A percentile compares a stretch with the other conserved stretches of the same genome.
phyloP scores from a whole-genome alignment of 2,113 vertebrate genomes.

The Cyrtonyx montezumae region DNA sequence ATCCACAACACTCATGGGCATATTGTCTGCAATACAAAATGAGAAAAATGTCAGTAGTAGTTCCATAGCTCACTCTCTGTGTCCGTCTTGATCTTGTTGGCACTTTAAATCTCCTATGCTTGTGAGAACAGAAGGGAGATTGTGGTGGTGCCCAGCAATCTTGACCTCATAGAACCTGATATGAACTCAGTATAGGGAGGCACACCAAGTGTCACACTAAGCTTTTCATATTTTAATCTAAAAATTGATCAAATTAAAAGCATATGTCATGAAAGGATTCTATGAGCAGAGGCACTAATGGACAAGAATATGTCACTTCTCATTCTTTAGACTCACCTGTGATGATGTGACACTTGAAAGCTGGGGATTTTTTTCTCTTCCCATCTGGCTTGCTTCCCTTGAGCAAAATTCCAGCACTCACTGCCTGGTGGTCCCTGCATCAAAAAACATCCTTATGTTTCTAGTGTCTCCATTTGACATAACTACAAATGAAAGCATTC shows the following conservation, averaged over 20 bases:
- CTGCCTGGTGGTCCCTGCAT: neutral
- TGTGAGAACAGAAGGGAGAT: neutral
- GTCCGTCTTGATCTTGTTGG: neutral
- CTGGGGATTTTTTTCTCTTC: neutral
- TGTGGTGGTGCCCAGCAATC: neutral
- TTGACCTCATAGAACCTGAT: neutral
- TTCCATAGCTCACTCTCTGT: neutral
- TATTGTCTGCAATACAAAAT: neutral
- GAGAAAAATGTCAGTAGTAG: neutral
- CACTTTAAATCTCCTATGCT: neutral
- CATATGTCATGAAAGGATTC: neutral
- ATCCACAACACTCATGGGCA: neutral
- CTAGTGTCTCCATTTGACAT: conserved; percentile 20
- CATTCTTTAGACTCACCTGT: neutral
- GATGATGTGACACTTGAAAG: neutral
- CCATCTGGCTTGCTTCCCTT: neutral
- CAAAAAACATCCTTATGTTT: neutral
- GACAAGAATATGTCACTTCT: neutral
- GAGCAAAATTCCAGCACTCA: neutral
- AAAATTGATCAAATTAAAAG: neutral
- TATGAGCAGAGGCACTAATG: neutral
- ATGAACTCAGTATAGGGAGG: neutral
- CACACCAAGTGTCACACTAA: neutral
- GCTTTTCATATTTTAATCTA: neutral
- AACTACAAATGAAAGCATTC: conserved; percentile 9